Conservation (phyloP, 2,888 invertebrate species). For the Metallyticus violacea region DNA sequence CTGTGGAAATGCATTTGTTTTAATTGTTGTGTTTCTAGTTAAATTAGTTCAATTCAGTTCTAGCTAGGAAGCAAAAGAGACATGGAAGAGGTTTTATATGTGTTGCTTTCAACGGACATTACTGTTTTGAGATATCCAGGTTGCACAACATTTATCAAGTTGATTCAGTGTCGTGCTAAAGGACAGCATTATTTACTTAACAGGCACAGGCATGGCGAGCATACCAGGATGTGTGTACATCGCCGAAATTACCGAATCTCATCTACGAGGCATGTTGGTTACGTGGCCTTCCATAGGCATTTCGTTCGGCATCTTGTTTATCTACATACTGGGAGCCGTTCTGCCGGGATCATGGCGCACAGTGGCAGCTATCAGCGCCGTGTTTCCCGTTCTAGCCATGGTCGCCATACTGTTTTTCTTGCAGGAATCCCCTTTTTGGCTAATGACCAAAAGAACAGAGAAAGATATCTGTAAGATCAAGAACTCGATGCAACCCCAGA, state of each 20-base stretch:
- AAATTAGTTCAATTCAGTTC: too few species aligned
- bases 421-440: slow-evolving; percentile 57
- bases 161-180: too few species aligned
- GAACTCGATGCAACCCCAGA: background rate
- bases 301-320: slow-evolving; percentile 26
- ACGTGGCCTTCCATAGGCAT: slow-evolving; percentile 33
- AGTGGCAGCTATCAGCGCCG: slow-evolving; percentile 22
- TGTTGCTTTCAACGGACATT: too few species aligned
- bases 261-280: slow-evolving; percentile 35
- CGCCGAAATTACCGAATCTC: slow-evolving; percentile 51
- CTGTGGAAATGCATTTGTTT: too few species aligned
- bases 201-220: slow-evolving; percentile 48
- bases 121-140: too few species aligned
- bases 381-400: slow-evolving; percentile 50
- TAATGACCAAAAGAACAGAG: slow-evolving; percentile 43
- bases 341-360: slow-evolving; percentile 25
- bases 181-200: too few species aligned
- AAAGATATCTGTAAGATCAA: background rate
- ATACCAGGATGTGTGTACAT: slow-evolving; percentile 55
- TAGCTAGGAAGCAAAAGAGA: too few species aligned
- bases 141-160: too few species aligned
- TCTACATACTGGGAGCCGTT: slow-evolving; percentile 26
- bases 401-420: slow-evolving; percentile 50
- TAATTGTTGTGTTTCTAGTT: too few species aligned
- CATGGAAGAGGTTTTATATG: too few species aligned